Evolutionary conservation across 2,888 invertebrate genomes (phyloP).

Genomic region (Adelognathus sp.): DNA sequence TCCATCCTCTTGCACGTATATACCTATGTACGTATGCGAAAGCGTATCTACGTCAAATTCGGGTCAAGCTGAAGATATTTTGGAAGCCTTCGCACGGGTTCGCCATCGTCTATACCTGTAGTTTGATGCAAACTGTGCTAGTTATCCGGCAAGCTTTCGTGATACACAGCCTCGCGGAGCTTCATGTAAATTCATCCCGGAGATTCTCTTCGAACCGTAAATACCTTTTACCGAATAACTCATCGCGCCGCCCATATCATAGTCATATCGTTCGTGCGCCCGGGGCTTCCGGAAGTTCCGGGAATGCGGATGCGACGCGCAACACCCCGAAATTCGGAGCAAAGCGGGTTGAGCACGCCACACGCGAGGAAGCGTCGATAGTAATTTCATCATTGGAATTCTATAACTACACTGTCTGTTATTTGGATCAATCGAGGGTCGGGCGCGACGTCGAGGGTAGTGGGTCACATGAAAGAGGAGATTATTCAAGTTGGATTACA

Average conservation of each 20-base stretch:
- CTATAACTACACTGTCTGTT: conserved; percentile 2
- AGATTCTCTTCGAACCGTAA: conserved; percentile 50
- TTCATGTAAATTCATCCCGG: conserved; percentile 44
- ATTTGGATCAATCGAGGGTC: conserved; percentile 19
- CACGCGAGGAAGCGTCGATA: not conserved
- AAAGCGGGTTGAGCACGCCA: not conserved
- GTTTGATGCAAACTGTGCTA: conserved; percentile 11
- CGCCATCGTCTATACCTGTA: not conserved
- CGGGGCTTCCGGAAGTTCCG: conserved; percentile 37
- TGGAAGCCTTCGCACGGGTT: not conserved
- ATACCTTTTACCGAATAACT: conserved; percentile 55
- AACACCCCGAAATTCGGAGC: not conserved
- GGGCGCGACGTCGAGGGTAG: not conserved
- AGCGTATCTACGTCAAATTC: conserved; percentile 45
- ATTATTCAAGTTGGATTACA: not conserved
- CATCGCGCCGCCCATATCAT: conserved; percentile 2
- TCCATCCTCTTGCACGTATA: no score
- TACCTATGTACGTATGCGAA: conserved; percentile 5
- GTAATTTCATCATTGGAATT: conserved; percentile 23
- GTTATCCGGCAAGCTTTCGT: conserved; percentile 27
- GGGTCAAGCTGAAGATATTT: conserved; percentile 53
- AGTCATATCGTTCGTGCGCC: not conserved
- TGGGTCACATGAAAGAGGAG: not conserved
- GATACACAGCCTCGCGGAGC: conserved; percentile 36
- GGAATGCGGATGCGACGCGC: conserved; percentile 38